Base-by-base conservation (phyloP, 2,888 invertebrate genomes). In the Drosophila gaucha region DNA sequence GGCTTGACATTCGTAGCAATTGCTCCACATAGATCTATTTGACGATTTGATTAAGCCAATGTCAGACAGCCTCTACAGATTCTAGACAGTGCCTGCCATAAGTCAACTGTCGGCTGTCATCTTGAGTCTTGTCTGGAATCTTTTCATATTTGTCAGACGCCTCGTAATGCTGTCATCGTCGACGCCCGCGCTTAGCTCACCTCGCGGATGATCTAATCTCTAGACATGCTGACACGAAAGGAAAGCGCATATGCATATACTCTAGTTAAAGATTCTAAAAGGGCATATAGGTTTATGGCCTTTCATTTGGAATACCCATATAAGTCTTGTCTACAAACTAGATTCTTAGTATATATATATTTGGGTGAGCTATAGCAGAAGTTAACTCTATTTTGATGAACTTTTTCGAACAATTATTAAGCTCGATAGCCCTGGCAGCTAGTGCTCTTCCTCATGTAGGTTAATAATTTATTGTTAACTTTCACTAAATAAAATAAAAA, bases 171-270 rank as follows among this genome's bases (percentile, higher is more conserved):
- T 50, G 69, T 68, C 78, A 62, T 51, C 59, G 55, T 51, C 38
- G 46, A 71, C 78, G 74, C 78, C 80, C 78, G 66, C 84, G 78
- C 78, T 77, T 74, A 74, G 67, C 78, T 84, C 78, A 74, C 26
- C 41, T 35, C 58, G 24, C 18, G 28, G 67, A 80, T 80, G 80
- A 80, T 80, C 74, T 80, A 84, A 80, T 84, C 78, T 49, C 24
- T 35, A 38, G 77, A 62, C 46, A 16, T 3, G 43, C 59, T 74
- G 55, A 46, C 58, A 38, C 12, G 20, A 31, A 31, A 47, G 57
- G 60, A 73, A 74, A 60, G 65, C 65, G 51, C 50, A 24, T 57
- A 57, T 39, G 39, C 36, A 12, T 28, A 36, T 6, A n/a, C 36
- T 28, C 36, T 20, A 28, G n/a, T 2, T 3, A 20, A 6, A 5